Conservation (phyloP, 1,140 invertebrate genomes). For the Hypsibius dujardini region DNA sequence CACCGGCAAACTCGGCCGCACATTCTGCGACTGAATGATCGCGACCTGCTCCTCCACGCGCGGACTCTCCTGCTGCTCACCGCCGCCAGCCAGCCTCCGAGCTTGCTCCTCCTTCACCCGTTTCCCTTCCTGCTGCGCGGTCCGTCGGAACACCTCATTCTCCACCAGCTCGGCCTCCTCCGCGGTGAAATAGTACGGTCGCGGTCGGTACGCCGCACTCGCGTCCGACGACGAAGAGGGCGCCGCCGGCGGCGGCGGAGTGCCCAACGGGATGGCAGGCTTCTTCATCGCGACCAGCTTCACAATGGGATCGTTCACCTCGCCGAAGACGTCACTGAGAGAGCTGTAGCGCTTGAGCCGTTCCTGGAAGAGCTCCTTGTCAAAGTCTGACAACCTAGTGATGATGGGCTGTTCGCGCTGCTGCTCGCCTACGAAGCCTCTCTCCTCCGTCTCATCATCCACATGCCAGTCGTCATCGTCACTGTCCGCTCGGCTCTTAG, state of each 20-base stretch:
- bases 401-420: slow-evolving; percentile 1
- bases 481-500: no score
- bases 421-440: background rate
- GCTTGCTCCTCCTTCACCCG: background rate
- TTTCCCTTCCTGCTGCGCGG: background rate
- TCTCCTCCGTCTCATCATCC: background rate
- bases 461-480: slow-evolving; percentile 11
- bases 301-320: background rate
- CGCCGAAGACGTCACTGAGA: slow-evolving; percentile 1
- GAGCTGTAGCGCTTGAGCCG: slow-evolving; percentile 7
- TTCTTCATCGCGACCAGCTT: background rate
- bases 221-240: background rate
- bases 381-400: background rate
- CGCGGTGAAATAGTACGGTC: slow-evolving; percentile 14
- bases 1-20: slow-evolving; percentile 1
- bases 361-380: slow-evolving; percentile 10
- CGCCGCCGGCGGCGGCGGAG: background rate
- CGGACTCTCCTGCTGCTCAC: background rate
- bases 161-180: background rate
- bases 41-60: background rate
- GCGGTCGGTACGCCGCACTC: slow-evolving; percentile 6
- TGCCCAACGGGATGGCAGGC: background rate
- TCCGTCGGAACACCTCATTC: background rate
- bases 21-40: slow-evolving; percentile 2
- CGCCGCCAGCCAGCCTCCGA: background rate